Conservation (phyloP, 2,888 invertebrate species). For the Caenorhabditis becei region DNA sequence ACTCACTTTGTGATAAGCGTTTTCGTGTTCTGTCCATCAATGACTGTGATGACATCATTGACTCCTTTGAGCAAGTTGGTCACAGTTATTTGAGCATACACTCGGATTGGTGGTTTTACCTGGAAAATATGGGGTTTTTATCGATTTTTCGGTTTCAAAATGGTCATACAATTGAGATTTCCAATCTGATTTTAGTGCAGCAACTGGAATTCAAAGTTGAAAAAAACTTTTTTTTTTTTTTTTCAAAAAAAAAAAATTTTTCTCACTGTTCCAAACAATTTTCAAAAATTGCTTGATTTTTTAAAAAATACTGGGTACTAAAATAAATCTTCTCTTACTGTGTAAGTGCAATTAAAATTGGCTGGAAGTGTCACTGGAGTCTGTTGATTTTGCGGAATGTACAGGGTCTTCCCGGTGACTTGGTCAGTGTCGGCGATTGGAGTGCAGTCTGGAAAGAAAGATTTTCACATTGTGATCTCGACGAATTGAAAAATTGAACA, state of each 20-base stretch:
- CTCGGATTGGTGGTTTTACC: slow-evolving; percentile 23
- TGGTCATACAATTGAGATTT: no score
- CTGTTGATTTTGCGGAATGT: slow-evolving; percentile 29
- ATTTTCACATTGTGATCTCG: no score
- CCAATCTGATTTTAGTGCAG: no score
- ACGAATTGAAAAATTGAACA: neutral
- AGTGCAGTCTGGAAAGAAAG: slow-evolving; percentile 27
- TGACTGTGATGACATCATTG: slow-evolving; percentile 34
- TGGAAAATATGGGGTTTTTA: neutral
- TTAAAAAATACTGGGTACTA: no score
- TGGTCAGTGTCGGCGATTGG: slow-evolving; percentile 8
- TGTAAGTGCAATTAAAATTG: slow-evolving; percentile 51
- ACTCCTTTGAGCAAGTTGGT: slow-evolving; percentile 6
- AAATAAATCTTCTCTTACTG: slow-evolving; percentile 1
- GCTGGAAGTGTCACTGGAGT: slow-evolving; percentile 15
- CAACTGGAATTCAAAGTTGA: no score
- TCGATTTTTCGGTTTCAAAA: neutral
- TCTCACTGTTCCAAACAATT: no score
- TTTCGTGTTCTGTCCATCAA: slow-evolving; percentile 12
- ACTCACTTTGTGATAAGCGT: slow-evolving; percentile 28
- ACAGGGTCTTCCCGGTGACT: slow-evolving; percentile 14
- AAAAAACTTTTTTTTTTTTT: neutral
- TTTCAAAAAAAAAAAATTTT: no score
- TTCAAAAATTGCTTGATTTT: neutral
- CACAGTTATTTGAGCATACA: slow-evolving; percentile 23